These are phyloP conservation scores for Gallinago paraguaiae DNA, from an alignment of 2,113 vertebrate species.

Conservation along the genomic window DNA sequence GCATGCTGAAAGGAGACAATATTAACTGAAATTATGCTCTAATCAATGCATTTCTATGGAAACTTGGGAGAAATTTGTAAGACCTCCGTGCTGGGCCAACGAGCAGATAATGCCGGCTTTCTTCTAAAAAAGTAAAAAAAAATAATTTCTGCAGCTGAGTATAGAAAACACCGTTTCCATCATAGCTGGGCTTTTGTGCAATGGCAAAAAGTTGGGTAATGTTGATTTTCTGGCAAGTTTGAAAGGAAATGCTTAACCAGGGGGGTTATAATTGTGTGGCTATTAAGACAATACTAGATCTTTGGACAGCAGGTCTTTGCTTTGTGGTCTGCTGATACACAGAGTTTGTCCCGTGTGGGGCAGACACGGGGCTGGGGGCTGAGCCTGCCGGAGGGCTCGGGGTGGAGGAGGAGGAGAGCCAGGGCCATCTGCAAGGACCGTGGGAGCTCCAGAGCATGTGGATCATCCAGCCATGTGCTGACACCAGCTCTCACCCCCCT, in stretches of 20 bases:
- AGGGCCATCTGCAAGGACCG: background rate
- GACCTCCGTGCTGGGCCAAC: constrained; percentile 46
- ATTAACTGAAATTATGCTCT: constrained; percentile 85
- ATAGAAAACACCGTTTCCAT: background rate
- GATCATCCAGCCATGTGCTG: accelerated
- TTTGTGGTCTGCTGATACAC: accelerated
- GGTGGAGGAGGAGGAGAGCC: background rate
- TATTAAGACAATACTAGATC: background rate
- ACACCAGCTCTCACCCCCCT: accelerated
- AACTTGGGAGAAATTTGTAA: constrained; percentile 81
- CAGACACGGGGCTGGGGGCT: background rate
- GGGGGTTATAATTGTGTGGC: background rate
- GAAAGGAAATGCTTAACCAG: background rate
- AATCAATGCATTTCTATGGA: constrained; percentile 96
- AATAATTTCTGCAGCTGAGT: constrained; percentile 13
- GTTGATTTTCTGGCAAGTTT: background rate
- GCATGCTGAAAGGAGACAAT: constrained; percentile 80
- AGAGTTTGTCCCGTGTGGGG: background rate
- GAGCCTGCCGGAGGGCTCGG: background rate
- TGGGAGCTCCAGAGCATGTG: background rate
- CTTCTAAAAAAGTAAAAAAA: background rate
- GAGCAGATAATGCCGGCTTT: constrained; percentile 13
- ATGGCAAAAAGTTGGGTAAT: background rate
- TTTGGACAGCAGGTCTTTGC: background rate
- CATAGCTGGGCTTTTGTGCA: background rate